Evolutionary conservation across 1,140 invertebrate species (phyloP), one percentile per base, ranked within the genome.

Genomic region (Drosophila mayri): DNA sequence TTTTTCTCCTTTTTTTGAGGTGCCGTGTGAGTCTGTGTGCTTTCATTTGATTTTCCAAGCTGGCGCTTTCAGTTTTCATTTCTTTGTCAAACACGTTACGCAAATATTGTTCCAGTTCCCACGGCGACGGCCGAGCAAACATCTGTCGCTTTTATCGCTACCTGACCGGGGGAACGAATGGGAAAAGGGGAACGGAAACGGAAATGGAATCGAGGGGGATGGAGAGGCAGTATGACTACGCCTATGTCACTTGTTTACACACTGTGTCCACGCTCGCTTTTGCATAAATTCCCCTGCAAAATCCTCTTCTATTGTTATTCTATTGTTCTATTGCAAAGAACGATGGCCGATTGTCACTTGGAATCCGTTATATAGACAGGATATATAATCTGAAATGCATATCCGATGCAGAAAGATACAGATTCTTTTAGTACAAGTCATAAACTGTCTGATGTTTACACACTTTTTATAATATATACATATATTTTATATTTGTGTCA

Each of bases 1-100:
- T 20, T 18, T 12, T 12, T 1, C 5, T 32, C 12, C 6, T 20
- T 37, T 40, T 10, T 20, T 67, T 37, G 12, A 54, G 50, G 7
- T 35, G 22, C 28, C 8, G 32, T 55, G 50, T 55, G 47, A 55
- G 74, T 61, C 55, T 62, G 67, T 77, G 64, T 70, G 67, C 68
- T 78, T 84, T 78, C 81, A 88, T 88, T 88, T 88, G 85, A 90
- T 88, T 90, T 90, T 90, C 85, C 85, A 90, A 90, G 85, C 85
- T 90, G 85, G 77, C 85, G 85, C 85, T 90, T 90, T 90, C 86
- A 85, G 85, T 81, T 90, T 90, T 90, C 86, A 90, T 90, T 90
- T 90, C 85, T 90, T 90, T 90, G 85, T 85, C 85, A 90, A 90
- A 90, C 85, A 90, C 85, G 85, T 90, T 90, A 90, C 85, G 86